Evolutionary conservation across 1,140 invertebrate species (phyloP).

Genomic region (Drosophila jambulina): DNA sequence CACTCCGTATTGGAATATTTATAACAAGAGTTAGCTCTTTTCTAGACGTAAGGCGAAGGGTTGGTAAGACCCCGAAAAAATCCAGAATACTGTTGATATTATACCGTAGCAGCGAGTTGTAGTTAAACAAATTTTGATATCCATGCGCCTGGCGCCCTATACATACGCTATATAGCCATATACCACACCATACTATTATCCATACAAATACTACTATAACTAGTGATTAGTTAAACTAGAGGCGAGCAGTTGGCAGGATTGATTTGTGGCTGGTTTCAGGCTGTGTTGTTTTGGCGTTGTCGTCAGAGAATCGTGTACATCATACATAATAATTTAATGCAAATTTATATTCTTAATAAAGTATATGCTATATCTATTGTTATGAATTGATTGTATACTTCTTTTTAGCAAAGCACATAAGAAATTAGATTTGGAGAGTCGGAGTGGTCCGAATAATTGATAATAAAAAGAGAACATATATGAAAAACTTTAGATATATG

Average conservation of each 20-base stretch:
- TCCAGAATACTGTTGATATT: conserved; percentile 77
- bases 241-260: conserved; percentile 71
- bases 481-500: not conserved
- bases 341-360: conserved; percentile 65
- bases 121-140: conserved; percentile 65
- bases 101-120: conserved; percentile 58
- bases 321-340: conserved; percentile 58
- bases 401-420: not conserved
- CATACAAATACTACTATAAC: conserved; percentile 49
- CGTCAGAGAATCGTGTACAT: conserved; percentile 65
- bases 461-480: no score
- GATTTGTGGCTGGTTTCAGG: conserved; percentile 78
- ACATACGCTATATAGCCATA: conserved; percentile 57
- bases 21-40: conserved; percentile 31
- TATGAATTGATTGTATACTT: conserved; percentile 19
- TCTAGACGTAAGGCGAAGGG: conserved; percentile 19
- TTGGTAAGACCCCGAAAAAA: conserved; percentile 10
- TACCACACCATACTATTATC: conserved; percentile 46
- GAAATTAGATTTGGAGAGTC: no score
- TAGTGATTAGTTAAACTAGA: conserved; percentile 64
- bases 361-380: conserved; percentile 52
- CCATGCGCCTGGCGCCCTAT: conserved; percentile 53
- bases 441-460: no score
- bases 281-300: conserved; percentile 81
- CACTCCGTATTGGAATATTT: conserved; percentile 40